Percentiles rank a stretch among this genome's conserved stretches.
Evolutionary conservation across 2,113 vertebrate species (phyloP).

Genomic region (Lepus timidus): DNA sequence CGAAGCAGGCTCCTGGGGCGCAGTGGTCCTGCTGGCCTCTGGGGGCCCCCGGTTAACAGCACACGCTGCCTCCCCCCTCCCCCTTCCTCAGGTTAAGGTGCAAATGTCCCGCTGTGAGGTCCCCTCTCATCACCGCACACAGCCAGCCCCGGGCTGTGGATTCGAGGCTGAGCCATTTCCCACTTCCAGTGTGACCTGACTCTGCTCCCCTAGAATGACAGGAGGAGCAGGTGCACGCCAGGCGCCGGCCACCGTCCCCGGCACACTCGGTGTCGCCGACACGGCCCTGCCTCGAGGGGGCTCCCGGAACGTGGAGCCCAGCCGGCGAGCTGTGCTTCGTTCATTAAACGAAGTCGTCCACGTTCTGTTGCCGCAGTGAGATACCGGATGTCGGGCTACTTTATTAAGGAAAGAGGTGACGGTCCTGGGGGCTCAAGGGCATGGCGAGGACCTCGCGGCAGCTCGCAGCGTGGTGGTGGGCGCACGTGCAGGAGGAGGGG

Average conservation of each 20-base stretch:
- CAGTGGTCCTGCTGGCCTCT: too few species aligned
- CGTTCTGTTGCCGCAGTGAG: too few species aligned
- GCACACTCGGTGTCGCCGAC: neutral
- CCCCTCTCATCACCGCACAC: neutral
- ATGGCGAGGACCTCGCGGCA: too few species aligned
- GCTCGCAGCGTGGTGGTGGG: too few species aligned
- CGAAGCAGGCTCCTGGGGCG: too few species aligned
- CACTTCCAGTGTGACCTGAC: neutral
- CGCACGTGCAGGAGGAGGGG: too few species aligned
- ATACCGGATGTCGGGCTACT: too few species aligned
- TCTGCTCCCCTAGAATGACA: too few species aligned
- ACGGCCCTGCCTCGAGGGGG: slow-evolving; percentile 40
- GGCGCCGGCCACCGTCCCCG: neutral
- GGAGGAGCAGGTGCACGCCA: fast-evolving
- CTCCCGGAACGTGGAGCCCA: neutral
- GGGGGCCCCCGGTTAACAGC: neutral
- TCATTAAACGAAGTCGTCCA: neutral
- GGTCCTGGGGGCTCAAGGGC: too few species aligned
- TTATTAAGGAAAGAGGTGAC: too few species aligned
- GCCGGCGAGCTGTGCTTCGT: neutral
- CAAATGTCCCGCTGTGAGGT: neutral
- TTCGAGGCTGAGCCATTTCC: neutral
- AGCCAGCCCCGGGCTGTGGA: neutral
- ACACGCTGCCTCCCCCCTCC: neutral
- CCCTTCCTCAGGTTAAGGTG: neutral